These are phyloP conservation scores for Hiodon alosoides DNA, from an alignment of 2,113 vertebrate species.

Conservation along the genomic window DNA sequence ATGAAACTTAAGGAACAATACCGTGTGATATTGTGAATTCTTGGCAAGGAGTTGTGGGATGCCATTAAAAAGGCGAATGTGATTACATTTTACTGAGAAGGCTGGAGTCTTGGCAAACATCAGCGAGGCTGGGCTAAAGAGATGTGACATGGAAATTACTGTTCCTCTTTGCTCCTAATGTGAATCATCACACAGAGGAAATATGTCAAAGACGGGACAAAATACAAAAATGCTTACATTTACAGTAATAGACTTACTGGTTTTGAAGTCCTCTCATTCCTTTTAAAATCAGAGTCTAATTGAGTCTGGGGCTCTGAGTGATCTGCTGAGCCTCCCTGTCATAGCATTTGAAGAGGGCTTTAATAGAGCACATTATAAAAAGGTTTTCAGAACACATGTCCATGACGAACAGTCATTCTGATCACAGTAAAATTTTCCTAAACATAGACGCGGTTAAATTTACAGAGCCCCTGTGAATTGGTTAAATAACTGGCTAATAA, in stretches of 20 bases:
- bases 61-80: constrained; percentile 68
- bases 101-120: constrained; percentile 53
- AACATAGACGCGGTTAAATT: neutral
- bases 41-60: constrained; percentile 48
- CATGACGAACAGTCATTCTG: neutral
- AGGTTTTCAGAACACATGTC: neutral
- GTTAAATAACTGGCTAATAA: neutral
- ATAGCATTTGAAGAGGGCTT: constrained; percentile 1
- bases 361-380: no score
- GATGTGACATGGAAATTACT: constrained; percentile 68
- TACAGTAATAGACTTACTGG: constrained; percentile 56
- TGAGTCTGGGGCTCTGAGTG: constrained; percentile 25
- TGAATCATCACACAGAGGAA: constrained; percentile 60
- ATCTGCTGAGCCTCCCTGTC: constrained; percentile 35
- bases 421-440: neutral
- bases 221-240: constrained; percentile 60
- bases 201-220: constrained; percentile 49
- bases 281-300: neutral
- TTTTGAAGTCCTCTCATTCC: constrained; percentile 40
- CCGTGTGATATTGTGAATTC: constrained; percentile 52
- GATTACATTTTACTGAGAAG: constrained; percentile 61
- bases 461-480: neutral
- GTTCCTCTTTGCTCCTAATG: constrained; percentile 61
- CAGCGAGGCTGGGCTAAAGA: constrained; percentile 59
- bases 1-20: constrained; percentile 30